These are phyloP conservation scores for Orthochromis indermauri DNA, from an alignment of 2,113 vertebrate species.

Conservation along the genomic window DNA sequence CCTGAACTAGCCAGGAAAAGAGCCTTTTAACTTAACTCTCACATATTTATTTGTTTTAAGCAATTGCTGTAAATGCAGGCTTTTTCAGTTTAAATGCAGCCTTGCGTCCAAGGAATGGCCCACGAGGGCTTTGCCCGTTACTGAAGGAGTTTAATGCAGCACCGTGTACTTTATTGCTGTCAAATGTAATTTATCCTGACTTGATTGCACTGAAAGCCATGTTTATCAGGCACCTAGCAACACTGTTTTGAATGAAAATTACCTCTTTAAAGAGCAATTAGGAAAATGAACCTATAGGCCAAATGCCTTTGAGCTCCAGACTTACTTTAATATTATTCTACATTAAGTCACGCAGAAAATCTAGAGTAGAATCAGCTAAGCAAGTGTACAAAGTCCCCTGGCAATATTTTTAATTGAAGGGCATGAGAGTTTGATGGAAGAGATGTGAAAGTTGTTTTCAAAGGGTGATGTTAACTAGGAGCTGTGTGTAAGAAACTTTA, in stretches of 20 bases:
- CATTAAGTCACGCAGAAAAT: constrained; percentile 36
- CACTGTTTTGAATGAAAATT: constrained; percentile 63
- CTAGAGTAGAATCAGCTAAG: constrained; percentile 53
- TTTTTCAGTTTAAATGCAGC: constrained; percentile 44
- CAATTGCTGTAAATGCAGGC: constrained; percentile 47
- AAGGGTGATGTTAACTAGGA: constrained; percentile 14
- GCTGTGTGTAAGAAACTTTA: constrained; percentile 50
- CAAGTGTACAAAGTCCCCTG: constrained; percentile 45
- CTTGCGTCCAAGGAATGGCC: constrained; percentile 49
- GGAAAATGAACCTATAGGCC: constrained; percentile 47
- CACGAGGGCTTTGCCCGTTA: constrained; percentile 32
- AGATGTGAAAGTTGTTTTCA: constrained; percentile 32
- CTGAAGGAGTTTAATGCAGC: constrained; percentile 41
- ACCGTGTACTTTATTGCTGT: constrained; percentile 58
- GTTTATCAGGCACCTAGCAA: constrained; percentile 68
- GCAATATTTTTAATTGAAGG: constrained; percentile 19
- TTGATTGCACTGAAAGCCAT: constrained; percentile 58
- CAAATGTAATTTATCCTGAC: constrained; percentile 60
- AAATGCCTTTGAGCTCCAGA: constrained; percentile 41
- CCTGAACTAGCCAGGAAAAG: constrained; percentile 30
- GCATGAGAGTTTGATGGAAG: constrained; percentile 32
- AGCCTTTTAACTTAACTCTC: constrained; percentile 24
- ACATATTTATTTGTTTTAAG: constrained; percentile 51
- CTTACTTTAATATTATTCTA: constrained; percentile 44
- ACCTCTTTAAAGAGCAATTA: constrained; percentile 63